phyloP scores from a whole-genome alignment of 2,113 vertebrate genomes.

The Rhynchomys soricoides region DNA sequence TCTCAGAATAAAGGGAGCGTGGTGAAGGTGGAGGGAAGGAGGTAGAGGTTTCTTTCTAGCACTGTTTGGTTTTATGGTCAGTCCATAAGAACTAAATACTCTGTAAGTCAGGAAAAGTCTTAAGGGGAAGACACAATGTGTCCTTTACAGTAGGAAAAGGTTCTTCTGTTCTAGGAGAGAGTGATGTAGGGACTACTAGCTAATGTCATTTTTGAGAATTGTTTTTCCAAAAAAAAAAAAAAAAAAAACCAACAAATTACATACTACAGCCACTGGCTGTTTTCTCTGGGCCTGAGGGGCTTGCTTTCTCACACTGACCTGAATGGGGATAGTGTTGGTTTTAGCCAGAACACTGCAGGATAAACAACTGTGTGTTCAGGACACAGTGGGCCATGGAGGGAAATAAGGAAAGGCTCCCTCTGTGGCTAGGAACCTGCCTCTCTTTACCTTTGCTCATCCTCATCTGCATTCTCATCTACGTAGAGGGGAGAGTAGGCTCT shows the following conservation, averaged over 20 bases:
- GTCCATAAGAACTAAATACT: not conserved
- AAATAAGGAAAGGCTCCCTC: not conserved
- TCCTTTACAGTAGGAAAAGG: not conserved
- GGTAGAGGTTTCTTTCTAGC: not conserved
- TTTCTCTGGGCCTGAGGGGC: not conserved
- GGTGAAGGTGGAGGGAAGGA: not conserved
- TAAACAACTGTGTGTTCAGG: not conserved
- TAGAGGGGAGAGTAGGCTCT: constrained; percentile 42
- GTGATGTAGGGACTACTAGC: not conserved
- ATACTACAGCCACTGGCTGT: not conserved
- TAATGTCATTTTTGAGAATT: constrained; percentile 14
- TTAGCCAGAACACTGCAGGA: not conserved
- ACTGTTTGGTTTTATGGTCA: not conserved
- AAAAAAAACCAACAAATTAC: not conserved
- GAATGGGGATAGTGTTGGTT: not conserved
- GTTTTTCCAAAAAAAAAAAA: not conserved
- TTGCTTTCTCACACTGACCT: not conserved
- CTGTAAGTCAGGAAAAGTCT: constrained; percentile 1
- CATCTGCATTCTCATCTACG: not conserved
- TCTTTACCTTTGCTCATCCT: not conserved
- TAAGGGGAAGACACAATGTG: not conserved
- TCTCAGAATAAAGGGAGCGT: not conserved
- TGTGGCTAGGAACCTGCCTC: not conserved
- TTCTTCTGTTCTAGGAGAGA: constrained; percentile 11
- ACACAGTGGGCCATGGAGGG: not conserved